Conservation (phyloP, 2,797 vertebrate genomes). For the Enteromius trimaculatus region DNA sequence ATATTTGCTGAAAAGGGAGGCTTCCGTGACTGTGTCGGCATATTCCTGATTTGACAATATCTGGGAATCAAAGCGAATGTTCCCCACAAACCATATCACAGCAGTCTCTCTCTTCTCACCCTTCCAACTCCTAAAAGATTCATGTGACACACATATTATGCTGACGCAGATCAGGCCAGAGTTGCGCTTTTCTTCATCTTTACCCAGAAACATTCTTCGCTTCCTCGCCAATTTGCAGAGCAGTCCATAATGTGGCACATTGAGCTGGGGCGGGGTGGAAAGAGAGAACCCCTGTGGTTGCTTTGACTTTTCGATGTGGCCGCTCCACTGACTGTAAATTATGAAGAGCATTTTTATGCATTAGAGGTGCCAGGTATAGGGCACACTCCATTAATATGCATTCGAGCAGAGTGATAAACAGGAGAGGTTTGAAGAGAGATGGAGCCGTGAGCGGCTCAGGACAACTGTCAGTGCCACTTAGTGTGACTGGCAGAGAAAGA, state of each 20-base stretch:
- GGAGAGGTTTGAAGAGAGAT: conserved; percentile 38
- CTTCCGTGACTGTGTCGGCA: conserved; percentile 11
- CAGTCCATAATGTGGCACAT: conserved; percentile 39
- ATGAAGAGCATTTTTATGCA: conserved; percentile 51
- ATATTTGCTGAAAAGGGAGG: conserved; percentile 1
- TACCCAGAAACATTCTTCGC: conserved; percentile 40
- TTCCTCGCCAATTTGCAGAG: conserved; percentile 48
- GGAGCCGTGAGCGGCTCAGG: conserved; percentile 23
- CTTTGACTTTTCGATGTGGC: not conserved
- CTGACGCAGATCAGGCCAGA: conserved; percentile 42
- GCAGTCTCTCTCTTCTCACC: conserved; percentile 15
- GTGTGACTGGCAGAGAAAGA: conserved; percentile 46
- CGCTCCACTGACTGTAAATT: conserved; percentile 38
- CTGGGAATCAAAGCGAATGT: conserved; percentile 37
- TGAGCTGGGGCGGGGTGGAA: not conserved
- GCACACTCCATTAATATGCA: conserved; percentile 56
- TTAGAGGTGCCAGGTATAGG: conserved; percentile 49
- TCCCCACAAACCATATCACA: conserved; percentile 17
- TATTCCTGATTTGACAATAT: conserved; percentile 40
- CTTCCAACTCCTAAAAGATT: conserved; percentile 46
- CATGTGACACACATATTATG: conserved; percentile 47
- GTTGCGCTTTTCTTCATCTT: conserved; percentile 46
- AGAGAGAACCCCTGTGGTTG: conserved; percentile 4
- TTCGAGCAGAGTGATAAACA: conserved; percentile 38
- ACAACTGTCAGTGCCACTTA: conserved; percentile 51